Conservation (phyloP, 2,888 invertebrate species). For the Drosophila colorata region DNA sequence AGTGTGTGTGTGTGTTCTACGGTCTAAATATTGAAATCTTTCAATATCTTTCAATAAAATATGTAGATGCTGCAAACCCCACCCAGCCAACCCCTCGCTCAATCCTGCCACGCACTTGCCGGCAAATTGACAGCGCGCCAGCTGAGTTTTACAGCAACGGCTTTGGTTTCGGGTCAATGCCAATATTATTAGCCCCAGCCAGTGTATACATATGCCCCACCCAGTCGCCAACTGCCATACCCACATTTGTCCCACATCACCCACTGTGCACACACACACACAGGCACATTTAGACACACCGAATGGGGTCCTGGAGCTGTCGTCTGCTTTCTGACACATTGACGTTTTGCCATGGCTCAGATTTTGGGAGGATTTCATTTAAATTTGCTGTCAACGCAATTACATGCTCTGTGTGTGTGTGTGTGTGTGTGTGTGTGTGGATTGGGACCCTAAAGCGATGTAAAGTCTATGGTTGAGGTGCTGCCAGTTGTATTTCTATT, state of each 20-base stretch:
- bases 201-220: conserved; percentile 8
- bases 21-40: conserved; percentile 74
- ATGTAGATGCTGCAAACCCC: conserved; percentile 69
- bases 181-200: conserved; percentile 72
- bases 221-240: neutral
- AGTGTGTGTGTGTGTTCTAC: conserved; percentile 12
- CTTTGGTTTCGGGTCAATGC: conserved; percentile 68
- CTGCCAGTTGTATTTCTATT: conserved; percentile 15
- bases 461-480: conserved; percentile 19
- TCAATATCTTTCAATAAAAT: conserved; percentile 80
- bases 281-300: neutral
- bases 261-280: conserved; percentile 1
- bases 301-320: conserved; percentile 33
- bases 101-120: conserved; percentile 10
- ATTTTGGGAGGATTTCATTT: conserved; percentile 69
- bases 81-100: neutral
- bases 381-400: conserved; percentile 71
- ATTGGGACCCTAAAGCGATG: conserved; percentile 12
- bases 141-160: conserved; percentile 72
- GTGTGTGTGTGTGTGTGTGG: conserved; percentile 6
- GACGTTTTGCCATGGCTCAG: conserved; percentile 53
- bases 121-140: conserved; percentile 75
- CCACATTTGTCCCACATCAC: conserved; percentile 6
- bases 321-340: conserved; percentile 75
- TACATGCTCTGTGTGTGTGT: conserved; percentile 13